phyloP scores from a whole-genome alignment of 2,113 vertebrate species.

The Pandion haliaetus region DNA sequence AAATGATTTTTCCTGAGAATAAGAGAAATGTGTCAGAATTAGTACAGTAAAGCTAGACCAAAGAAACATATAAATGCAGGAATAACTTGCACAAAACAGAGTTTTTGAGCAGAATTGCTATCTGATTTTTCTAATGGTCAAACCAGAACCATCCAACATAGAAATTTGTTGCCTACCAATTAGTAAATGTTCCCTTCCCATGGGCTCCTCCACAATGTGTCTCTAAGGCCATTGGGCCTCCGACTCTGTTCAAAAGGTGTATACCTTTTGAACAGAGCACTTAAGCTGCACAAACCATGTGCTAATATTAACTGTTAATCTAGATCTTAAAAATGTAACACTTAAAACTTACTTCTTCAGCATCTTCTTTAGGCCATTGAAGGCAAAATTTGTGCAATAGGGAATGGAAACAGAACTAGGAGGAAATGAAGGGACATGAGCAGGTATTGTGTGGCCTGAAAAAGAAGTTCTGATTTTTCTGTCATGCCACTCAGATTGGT shows the following conservation, averaged over 20 bases:
- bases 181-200: not conserved
- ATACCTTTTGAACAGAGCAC: not conserved
- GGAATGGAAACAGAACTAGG: not conserved
- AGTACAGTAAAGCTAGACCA: not conserved
- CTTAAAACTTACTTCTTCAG: not conserved
- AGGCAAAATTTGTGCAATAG: not conserved
- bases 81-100: not conserved
- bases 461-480: not conserved
- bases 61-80: not conserved
- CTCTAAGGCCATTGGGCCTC: not conserved
- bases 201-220: no score
- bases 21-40: not conserved
- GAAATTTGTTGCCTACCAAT: not conserved
- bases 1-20: not conserved
- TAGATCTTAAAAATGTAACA: not conserved
- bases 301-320: not conserved
- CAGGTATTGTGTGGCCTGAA: not conserved
- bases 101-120: not conserved
- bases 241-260: accelerated
- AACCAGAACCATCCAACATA: not conserved
- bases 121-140: not conserved
- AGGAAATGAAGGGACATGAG: not conserved
- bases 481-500: not conserved
- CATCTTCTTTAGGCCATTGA: not conserved
- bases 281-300: not conserved